Conservation (phyloP, 2,888 invertebrate species). For the Lycophotia porphyrea region DNA sequence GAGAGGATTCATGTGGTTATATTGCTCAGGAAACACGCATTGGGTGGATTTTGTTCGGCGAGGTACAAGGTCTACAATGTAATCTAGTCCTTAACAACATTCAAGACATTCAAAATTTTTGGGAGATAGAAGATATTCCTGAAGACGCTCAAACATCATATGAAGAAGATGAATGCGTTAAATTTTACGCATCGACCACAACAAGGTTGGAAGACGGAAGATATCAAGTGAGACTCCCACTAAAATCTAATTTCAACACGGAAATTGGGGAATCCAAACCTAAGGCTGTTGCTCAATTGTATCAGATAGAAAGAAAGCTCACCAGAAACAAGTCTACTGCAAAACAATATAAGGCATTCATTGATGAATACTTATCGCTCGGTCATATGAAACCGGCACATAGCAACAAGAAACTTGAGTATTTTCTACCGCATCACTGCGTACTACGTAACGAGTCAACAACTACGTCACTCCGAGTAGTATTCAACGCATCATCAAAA, state of each 20-base stretch:
- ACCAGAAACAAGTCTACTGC: not conserved
- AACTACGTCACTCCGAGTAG: not conserved
- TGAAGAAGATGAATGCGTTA: not conserved
- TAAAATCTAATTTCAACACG: not conserved
- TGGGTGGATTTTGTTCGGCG: conserved; percentile 1
- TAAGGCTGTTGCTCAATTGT: not conserved
- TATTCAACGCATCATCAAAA: not conserved
- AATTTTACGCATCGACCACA: not conserved
- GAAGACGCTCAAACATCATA: not conserved
- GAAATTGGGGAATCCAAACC: conserved; percentile 1
- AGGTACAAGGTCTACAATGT: not conserved
- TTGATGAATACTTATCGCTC: not conserved
- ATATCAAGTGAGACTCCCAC: not conserved
- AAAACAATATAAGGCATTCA: conserved; percentile 2
- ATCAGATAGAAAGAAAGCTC: not conserved
- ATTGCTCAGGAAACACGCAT: not conserved
- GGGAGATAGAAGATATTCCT: not conserved
- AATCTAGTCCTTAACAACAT: not conserved
- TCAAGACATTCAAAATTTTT: not conserved
- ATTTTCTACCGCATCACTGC: not conserved
- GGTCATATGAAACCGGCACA: not conserved
- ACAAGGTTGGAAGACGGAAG: not conserved
- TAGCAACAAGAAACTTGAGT: conserved; percentile 1
- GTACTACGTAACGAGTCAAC: not conserved
- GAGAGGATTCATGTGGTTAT: not conserved